Conservation (phyloP, 2,797 vertebrate genomes). For the Microcaecilia unicolor region DNA sequence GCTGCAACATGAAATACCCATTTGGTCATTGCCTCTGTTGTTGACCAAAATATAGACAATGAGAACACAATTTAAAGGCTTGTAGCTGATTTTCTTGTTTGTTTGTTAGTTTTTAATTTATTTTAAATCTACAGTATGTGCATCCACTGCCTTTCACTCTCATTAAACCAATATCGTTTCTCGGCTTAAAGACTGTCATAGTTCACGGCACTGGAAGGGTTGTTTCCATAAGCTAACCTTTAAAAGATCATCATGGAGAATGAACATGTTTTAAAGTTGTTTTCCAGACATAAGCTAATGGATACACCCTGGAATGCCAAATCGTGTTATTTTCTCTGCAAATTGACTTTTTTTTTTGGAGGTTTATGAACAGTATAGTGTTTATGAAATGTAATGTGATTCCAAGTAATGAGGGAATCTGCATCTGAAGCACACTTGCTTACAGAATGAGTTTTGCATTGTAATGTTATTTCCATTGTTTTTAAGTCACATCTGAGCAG, state of each 20-base stretch:
- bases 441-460: conserved; percentile 35
- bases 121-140: no score
- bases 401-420: conserved; percentile 47
- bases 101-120: no score
- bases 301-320: conserved; percentile 20
- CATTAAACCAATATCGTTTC: conserved; percentile 46
- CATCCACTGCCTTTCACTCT: conserved; percentile 24
- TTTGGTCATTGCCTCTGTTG: no score
- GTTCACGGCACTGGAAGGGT: conserved; percentile 20
- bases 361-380: conserved; percentile 33
- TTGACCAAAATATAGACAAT: no score
- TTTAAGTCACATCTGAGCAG: conserved; percentile 35
- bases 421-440: conserved; percentile 44
- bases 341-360: conserved; percentile 40
- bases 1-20: no score
- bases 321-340: conserved; percentile 43
- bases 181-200: conserved; percentile 23
- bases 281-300: conserved; percentile 40
- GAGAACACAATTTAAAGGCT: no score
- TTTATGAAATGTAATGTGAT: conserved; percentile 44
- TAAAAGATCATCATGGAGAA: conserved; percentile 44
- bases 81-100: no score
- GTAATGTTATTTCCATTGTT: conserved; percentile 36
- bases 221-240: conserved; percentile 29
- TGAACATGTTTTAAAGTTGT: conserved; percentile 38